Percentiles rank a stretch among this genome's conserved stretches.
These are phyloP conservation scores for Dipodomys spectabilis DNA, from an alignment of 2,113 vertebrate genomes.

Conservation along the genomic window DNA sequence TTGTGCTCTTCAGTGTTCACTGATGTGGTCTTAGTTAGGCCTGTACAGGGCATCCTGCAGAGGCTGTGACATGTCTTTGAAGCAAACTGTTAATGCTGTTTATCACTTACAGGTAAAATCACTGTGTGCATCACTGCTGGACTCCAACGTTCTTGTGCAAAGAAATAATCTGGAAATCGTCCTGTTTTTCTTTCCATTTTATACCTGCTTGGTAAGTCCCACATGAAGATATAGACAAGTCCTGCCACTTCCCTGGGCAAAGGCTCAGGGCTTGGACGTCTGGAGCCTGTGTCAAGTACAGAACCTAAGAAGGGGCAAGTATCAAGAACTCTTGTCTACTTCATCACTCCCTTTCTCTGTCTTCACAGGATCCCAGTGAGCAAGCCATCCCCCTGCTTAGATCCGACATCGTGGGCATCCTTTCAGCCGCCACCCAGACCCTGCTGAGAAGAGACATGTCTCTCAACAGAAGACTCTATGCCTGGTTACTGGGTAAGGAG, in stretches of 20 bases:
- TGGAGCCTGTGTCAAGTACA: fast-evolving
- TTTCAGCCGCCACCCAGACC: constrained; percentile 92
- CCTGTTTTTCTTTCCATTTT: constrained; percentile 96
- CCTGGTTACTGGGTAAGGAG: constrained; percentile 94
- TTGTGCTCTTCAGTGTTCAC: neutral
- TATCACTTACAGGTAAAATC: constrained; percentile 89
- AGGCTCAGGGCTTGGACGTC: fast-evolving
- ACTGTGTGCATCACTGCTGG: constrained; percentile 92
- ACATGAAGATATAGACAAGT: no score
- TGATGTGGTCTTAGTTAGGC: fast-evolving
- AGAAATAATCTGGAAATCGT: constrained; percentile 96
- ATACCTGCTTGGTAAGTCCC: constrained; percentile 90
- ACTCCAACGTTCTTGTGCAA: constrained; percentile 96
- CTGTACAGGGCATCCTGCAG: neutral
- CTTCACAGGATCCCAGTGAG: constrained; percentile 87
- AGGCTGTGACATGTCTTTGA: fast-evolving
- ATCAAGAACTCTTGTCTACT: neutral
- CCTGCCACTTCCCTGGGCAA: fast-evolving
- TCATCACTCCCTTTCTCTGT: neutral
- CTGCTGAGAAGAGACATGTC: constrained; percentile 98
- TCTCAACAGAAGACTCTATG: constrained; percentile 96
- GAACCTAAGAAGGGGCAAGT: neutral
- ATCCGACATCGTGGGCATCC: constrained; percentile 89
- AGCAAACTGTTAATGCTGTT: fast-evolving
- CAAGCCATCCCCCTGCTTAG: constrained; percentile 85